Conservation (phyloP, 2,797 vertebrate genomes). For the Podargus strigoides region DNA sequence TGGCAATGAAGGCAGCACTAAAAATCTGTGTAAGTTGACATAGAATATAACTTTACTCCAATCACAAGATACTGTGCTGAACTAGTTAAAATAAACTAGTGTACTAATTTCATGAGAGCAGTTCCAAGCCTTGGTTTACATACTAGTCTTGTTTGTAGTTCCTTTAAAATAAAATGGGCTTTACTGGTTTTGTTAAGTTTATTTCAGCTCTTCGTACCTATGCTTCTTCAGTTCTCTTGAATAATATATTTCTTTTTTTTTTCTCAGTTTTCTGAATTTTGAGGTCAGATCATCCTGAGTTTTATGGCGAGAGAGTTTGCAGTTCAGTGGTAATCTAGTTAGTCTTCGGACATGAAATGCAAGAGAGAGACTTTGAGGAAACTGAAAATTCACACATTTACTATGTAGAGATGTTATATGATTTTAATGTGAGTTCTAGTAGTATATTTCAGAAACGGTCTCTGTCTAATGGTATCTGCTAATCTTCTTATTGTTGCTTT, state of each 20-base stretch:
- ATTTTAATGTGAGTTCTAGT: background rate
- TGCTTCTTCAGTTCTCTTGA: background rate
- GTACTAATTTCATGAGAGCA: background rate
- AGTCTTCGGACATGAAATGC: background rate
- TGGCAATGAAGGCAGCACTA: constrained; percentile 31
- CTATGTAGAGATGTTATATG: background rate
- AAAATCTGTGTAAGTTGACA: constrained; percentile 53
- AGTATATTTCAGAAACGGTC: background rate
- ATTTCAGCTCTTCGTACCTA: background rate
- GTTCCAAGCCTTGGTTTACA: background rate
- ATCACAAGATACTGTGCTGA: background rate
- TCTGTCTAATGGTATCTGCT: background rate
- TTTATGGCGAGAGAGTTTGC: background rate
- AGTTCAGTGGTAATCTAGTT: constrained; percentile 20
- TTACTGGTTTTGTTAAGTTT: background rate
- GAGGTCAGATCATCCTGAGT: background rate
- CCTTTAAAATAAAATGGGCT: background rate
- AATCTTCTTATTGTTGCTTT: background rate
- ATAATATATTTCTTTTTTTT: background rate
- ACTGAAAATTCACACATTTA: background rate
- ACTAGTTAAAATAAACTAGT: background rate
- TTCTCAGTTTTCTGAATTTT: constrained; percentile 7
- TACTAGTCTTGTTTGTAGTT: background rate
- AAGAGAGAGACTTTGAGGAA: background rate
- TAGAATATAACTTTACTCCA: background rate